phyloP scores from a whole-genome alignment of 2,888 invertebrate species.

The Carterocephalus palaemon region DNA sequence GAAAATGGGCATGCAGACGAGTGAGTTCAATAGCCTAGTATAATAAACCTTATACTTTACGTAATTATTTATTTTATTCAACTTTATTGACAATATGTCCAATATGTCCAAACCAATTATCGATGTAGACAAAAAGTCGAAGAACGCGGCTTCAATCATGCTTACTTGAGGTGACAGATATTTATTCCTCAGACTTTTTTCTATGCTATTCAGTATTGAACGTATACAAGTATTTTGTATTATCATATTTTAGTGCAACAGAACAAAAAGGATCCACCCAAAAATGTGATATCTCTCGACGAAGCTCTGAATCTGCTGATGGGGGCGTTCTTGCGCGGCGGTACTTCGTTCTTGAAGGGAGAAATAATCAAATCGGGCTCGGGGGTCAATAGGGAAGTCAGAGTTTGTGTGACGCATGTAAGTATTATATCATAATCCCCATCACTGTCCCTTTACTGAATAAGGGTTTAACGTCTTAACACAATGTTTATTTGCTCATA shows the following conservation, averaged over 20 bases:
- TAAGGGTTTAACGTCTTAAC: not conserved
- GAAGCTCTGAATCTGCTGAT: conserved; percentile 94
- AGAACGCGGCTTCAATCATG: too few relatives aligned
- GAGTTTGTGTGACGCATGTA: conserved; percentile 98
- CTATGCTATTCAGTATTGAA: too few relatives aligned
- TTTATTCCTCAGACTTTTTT: too few relatives aligned
- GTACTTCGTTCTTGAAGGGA: conserved; percentile 95
- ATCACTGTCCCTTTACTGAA: not conserved
- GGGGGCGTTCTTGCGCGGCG: conserved; percentile 96
- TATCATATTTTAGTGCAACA: conserved; percentile 68
- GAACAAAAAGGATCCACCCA: conserved; percentile 81
- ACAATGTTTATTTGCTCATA: too few relatives aligned
- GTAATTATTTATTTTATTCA: too few relatives aligned
- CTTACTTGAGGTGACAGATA: too few relatives aligned
- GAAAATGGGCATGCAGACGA: conserved; percentile 61
- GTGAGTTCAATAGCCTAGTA: conserved; percentile 35
- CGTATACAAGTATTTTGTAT: too few relatives aligned
- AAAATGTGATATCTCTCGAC: conserved; percentile 87
- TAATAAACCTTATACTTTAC: too few relatives aligned
- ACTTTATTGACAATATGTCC: too few relatives aligned
- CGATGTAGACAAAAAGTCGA: too few relatives aligned
- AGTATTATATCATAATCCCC: too few relatives aligned
- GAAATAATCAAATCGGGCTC: conserved; percentile 98
- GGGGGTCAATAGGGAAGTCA: conserved; percentile 95
- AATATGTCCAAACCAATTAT: too few relatives aligned